These are phyloP conservation scores for Delia radicum DNA, from an alignment of 1,140 invertebrate genomes.

Conservation along the genomic window DNA sequence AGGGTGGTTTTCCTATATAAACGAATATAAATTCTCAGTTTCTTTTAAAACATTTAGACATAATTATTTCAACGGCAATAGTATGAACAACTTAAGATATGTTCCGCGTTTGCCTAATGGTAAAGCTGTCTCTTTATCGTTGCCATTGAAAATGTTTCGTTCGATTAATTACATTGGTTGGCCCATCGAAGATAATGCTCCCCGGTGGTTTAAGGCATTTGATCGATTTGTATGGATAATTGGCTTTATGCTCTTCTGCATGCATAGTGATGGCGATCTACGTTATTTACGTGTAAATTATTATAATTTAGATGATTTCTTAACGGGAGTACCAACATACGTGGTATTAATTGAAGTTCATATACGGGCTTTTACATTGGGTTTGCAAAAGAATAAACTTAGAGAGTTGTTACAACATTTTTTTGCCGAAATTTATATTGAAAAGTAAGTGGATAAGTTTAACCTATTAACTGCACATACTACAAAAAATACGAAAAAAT, in stretches of 20 bases:
- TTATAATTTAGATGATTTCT: slow-evolving; percentile 35
- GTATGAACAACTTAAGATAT: too few relatives aligned
- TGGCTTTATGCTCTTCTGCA: slow-evolving; percentile 32
- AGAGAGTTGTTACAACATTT: slow-evolving; percentile 37
- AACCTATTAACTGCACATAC: too few relatives aligned
- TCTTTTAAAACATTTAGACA: too few relatives aligned
- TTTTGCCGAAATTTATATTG: slow-evolving; percentile 40
- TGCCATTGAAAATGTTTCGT: slow-evolving; percentile 33
- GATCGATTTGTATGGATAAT: slow-evolving; percentile 28
- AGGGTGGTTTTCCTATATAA: too few relatives aligned
- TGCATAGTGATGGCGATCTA: slow-evolving; percentile 43
- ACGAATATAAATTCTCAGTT: too few relatives aligned
- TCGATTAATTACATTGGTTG: slow-evolving; percentile 40
- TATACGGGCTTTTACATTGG: slow-evolving; percentile 32
- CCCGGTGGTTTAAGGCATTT: slow-evolving; percentile 4
- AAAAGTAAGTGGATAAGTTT: slow-evolving; percentile 17
- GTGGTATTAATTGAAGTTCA: slow-evolving; percentile 43
- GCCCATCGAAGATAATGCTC: slow-evolving; percentile 37
- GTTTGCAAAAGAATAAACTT: slow-evolving; percentile 25
- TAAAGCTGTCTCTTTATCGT: slow-evolving; percentile 37
- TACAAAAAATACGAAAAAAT: too few relatives aligned
- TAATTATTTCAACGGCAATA: too few relatives aligned
- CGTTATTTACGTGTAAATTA: slow-evolving; percentile 37
- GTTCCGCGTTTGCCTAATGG: slow-evolving; percentile 39
- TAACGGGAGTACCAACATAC: slow-evolving; percentile 44